Evolutionary conservation across 2,888 invertebrate genomes (phyloP).

Genomic region (Caenorhabditis afra): DNA sequence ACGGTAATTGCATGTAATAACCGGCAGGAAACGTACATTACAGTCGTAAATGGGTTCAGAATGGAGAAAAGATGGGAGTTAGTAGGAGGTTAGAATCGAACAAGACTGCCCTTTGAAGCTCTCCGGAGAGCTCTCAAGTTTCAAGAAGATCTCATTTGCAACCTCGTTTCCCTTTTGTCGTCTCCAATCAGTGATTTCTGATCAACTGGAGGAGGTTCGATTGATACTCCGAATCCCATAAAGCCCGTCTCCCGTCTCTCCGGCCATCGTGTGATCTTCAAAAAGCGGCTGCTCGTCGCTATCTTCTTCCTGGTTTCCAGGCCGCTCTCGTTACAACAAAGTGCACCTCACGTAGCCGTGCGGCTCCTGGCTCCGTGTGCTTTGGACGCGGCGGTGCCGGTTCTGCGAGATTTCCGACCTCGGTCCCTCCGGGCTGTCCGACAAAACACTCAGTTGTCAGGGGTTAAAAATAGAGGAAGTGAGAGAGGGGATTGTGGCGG

Average conservation of each 20-base stretch:
- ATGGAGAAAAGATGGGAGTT: background rate
- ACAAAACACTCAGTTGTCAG: conserved; percentile 8
- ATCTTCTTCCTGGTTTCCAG: conserved; percentile 24
- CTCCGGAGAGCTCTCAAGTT: too few relatives aligned
- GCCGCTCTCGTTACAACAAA: conserved; percentile 20
- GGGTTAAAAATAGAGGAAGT: conserved; percentile 35
- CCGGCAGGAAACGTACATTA: background rate
- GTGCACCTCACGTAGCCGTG: conserved; percentile 14
- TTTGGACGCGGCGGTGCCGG: conserved; percentile 7
- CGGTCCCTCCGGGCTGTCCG: background rate
- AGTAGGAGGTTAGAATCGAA: conserved; percentile 5
- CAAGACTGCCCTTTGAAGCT: background rate
- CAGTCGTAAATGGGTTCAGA: background rate
- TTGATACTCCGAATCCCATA: conserved; percentile 47
- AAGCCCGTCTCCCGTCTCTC: conserved; percentile 12
- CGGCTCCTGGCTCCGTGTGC: conserved; percentile 26
- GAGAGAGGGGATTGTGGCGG: conserved; percentile 4
- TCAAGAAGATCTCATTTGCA: background rate
- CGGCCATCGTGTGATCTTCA: conserved; percentile 31
- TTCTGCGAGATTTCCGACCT: conserved; percentile 10
- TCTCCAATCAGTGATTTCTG: conserved; percentile 13
- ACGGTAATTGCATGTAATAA: conserved; percentile 19
- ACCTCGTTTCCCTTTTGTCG: background rate
- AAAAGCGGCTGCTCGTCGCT: conserved; percentile 27
- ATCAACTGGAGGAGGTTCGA: conserved; percentile 3